Base-by-base conservation (phyloP, 2,113 vertebrate genomes). In the Notothenia rossii region DNA sequence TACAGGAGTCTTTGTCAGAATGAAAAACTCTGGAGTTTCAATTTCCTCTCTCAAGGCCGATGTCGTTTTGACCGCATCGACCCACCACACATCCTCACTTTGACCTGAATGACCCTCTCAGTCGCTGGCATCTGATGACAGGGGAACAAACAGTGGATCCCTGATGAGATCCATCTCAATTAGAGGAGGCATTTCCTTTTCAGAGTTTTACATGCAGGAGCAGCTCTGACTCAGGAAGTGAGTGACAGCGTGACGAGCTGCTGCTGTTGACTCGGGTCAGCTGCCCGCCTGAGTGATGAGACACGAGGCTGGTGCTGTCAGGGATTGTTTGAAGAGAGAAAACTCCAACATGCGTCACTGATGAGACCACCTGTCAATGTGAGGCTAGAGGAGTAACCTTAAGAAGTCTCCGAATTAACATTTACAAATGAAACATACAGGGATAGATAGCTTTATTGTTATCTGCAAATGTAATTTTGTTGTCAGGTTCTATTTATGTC, bases 71-170 rank as follows among this genome's bases (percentile, higher is more conserved):
- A 76, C 25, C 40, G 45, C 17, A 4, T 43, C 78, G 69, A 65
- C 66, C 61, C 18, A 46, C 72, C 72, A 68, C 48, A 33, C 59
- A 51, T 82, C 59, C 58, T 74, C 53, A 15, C 10, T 59, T 22
- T 48, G 17, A 72, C 75, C 69, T 6, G 0, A n/a, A 1, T 61
- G 69, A 91, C 84, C 69, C 11, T 1, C 75, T 62, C 15, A 17
- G 20, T 66, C 65, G 45, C 45, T 29, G 17, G 10, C 45, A 17
- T 46, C 66, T 14, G 46, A 76, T 49, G 22, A 66, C 36, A 51
- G 58, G 20, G 56, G 77, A 90, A 75, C 73, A 82, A 86, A 91
- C 49, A 48, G 53, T 3, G 46, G 64, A 36, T 55, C 54, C 59
- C 60, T 6, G 62, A 55, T 49, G 65, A 54, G 68, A 29, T 54